phyloP scores from a whole-genome alignment of 2,888 invertebrate species.

The Nemapogon koenigi region DNA sequence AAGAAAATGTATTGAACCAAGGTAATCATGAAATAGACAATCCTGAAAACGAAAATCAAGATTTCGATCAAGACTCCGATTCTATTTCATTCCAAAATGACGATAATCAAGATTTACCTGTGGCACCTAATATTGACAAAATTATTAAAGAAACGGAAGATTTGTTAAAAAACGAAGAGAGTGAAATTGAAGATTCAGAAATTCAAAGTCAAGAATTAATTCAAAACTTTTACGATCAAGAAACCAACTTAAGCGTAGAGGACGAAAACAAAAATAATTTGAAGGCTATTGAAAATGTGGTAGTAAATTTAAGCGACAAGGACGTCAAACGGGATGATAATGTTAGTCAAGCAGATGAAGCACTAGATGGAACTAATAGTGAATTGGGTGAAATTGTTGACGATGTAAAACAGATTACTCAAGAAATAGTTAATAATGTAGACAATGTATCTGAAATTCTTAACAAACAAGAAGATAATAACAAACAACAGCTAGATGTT shows the following conservation, averaged over 20 bases:
- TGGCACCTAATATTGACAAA: slow-evolving; percentile 7
- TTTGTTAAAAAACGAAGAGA: slow-evolving; percentile 18
- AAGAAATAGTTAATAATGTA: slow-evolving; percentile 1
- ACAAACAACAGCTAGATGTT: background rate
- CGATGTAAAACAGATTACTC: slow-evolving; percentile 11
- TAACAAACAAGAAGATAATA: background rate
- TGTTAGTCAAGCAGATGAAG: slow-evolving; percentile 15
- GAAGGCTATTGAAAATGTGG: no score
- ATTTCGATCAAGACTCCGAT: slow-evolving; percentile 11
- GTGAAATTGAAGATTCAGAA: no score
- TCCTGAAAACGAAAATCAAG: slow-evolving; percentile 3
- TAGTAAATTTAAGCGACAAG: no score
- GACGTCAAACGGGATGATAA: no score
- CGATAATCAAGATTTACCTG: background rate
- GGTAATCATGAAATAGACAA: slow-evolving; percentile 6
- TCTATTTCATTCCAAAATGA: no score
- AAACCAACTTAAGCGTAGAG: no score
- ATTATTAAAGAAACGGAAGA: slow-evolving; percentile 20
- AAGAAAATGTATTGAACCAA: no score
- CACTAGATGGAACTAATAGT: slow-evolving; percentile 18
- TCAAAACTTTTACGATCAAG: no score
- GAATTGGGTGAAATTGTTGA: slow-evolving; percentile 11
- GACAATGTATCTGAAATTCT: slow-evolving; percentile 1
- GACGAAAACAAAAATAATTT: no score
- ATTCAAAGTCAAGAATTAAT: no score